Percentiles rank a stretch among this genome's conserved stretches.
Evolutionary conservation across 2,113 vertebrate species (phyloP).

Genomic region (Lutjanus erythropterus): DNA sequence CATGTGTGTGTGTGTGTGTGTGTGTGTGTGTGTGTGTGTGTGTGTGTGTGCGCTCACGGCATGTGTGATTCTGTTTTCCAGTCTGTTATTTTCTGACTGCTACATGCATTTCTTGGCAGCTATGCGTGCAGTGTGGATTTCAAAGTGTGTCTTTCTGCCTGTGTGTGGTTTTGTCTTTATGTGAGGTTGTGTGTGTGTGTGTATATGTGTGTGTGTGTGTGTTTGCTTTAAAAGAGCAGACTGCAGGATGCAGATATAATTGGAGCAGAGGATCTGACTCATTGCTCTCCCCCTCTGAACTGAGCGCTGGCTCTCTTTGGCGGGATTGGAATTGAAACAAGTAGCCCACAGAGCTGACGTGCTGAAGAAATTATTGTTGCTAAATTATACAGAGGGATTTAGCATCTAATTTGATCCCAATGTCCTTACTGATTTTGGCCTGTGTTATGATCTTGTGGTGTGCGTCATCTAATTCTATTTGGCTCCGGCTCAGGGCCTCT

Average conservation of each 20-base stretch:
- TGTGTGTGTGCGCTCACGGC: constrained; percentile 4
- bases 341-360: constrained; percentile 69
- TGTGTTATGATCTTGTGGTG: constrained; percentile 58
- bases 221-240: constrained; percentile 66
- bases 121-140: constrained; percentile 64
- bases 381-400: constrained; percentile 71
- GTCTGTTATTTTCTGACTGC: constrained; percentile 72
- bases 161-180: constrained; percentile 42
- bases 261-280: constrained; percentile 79
- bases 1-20: constrained; percentile 57
- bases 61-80: constrained; percentile 60
- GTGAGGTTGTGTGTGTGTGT: constrained; percentile 28
- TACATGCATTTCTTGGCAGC: constrained; percentile 70
- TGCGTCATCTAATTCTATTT: constrained; percentile 76
- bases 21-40: constrained; percentile 30
- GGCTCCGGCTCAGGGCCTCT: constrained; percentile 59
- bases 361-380: constrained; percentile 72
- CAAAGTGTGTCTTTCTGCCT: constrained; percentile 62
- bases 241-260: constrained; percentile 82
- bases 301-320: constrained; percentile 61
- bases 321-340: constrained; percentile 66
- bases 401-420: constrained; percentile 69
- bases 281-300: constrained; percentile 71
- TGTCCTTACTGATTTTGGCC: constrained; percentile 68
- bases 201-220: constrained; percentile 41